Conservation (phyloP, 2,797 vertebrate genomes). For the Acropternis orthonyx region DNA sequence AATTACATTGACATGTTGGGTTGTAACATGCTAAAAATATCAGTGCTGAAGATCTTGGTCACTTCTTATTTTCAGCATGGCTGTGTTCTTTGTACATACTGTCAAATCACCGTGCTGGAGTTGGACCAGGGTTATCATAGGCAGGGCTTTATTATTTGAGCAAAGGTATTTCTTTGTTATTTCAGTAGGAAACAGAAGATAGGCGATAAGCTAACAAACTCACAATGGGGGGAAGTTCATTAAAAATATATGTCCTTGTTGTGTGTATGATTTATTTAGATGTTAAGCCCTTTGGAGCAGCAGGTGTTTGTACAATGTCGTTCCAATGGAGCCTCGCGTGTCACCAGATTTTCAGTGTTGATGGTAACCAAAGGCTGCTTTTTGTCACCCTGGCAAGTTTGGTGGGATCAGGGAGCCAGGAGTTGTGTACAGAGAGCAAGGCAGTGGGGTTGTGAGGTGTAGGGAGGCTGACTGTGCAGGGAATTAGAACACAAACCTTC, state of each 20-base stretch:
- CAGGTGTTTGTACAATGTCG: conserved; percentile 1
- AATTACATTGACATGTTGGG: conserved; percentile 18
- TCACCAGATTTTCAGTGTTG: neutral
- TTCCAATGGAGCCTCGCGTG: neutral
- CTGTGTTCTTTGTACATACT: neutral
- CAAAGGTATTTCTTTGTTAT: conserved; percentile 51
- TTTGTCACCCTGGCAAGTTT: neutral
- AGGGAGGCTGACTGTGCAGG: neutral
- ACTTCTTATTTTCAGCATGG: neutral
- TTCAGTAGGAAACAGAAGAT: conserved; percentile 52
- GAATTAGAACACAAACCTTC: neutral
- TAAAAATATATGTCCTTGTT: conserved; percentile 51
- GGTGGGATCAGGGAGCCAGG: neutral
- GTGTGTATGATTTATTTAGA: neutral
- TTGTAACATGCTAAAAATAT: conserved; percentile 46
- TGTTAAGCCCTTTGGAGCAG: neutral
- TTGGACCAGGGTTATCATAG: neutral
- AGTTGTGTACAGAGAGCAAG: neutral
- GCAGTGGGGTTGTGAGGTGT: neutral
- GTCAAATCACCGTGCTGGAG: neutral
- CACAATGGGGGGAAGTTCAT: conserved; percentile 59
- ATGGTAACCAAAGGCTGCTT: neutral
- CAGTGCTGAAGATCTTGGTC: neutral
- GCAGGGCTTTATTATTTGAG: conserved; percentile 12
- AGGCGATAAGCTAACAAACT: conserved; percentile 13